A percentile compares a stretch with the other conserved stretches of the same genome.
Conservation (phyloP, 2,888 invertebrate species). For the Opisthograptis luteolata region DNA sequence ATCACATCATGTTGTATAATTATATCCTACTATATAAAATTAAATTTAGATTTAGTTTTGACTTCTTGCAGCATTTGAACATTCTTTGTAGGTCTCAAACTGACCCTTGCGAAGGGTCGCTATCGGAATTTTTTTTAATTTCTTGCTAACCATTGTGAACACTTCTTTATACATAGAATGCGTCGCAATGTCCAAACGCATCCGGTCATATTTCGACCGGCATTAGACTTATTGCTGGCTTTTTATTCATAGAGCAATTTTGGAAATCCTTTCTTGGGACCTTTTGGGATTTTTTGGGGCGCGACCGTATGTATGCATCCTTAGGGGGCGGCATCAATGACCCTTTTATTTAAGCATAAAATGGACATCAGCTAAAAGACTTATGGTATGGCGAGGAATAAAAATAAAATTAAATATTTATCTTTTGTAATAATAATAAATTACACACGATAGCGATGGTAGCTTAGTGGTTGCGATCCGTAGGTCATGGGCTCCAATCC, state of each 20-base stretch:
- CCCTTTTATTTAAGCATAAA: conserved; percentile 31
- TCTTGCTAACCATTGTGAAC: conserved; percentile 27
- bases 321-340: conserved; percentile 28
- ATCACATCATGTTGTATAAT: too few species aligned
- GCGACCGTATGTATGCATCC: conserved; percentile 34
- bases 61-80: too few species aligned
- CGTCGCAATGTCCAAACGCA: conserved; percentile 63
- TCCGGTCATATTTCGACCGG: conserved; percentile 71
- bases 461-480: too few species aligned
- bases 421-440: too few species aligned
- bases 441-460: too few species aligned
- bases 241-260: conserved; percentile 81
- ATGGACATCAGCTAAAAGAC: conserved; percentile 24
- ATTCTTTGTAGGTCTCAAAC: too few species aligned
- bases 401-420: background rate
- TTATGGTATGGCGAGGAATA: conserved; percentile 22
- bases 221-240: conserved; percentile 75
- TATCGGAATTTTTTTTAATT: background rate
- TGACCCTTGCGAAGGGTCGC: too few species aligned
- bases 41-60: too few species aligned
- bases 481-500: too few species aligned
- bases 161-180: conserved; percentile 46
- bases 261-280: conserved; percentile 65
- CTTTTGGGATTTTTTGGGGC: conserved; percentile 33
- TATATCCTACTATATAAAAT: too few species aligned